Evolutionary conservation across 2,888 invertebrate species (phyloP).

Genomic region (Stenodema calcarata): DNA sequence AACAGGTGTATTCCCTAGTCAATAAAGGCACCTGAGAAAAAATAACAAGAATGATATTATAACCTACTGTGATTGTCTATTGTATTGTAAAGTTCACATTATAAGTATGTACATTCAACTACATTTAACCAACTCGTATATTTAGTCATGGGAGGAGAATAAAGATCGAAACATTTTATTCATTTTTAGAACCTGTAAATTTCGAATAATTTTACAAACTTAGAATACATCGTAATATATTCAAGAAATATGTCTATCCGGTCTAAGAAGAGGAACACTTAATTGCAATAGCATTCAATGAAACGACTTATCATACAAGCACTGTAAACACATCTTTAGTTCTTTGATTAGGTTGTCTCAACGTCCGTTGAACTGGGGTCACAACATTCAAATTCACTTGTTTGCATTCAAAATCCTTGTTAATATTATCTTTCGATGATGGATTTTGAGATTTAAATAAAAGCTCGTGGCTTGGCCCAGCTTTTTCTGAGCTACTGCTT

Average conservation of each 20-base stretch:
- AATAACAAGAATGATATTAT: no score
- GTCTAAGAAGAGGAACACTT: neutral
- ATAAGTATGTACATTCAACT: no score
- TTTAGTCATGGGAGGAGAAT: neutral
- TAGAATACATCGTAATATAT: neutral
- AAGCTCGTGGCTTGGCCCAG: constrained; percentile 67
- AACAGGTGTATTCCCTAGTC: no score
- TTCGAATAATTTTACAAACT: neutral
- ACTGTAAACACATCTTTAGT: constrained; percentile 55
- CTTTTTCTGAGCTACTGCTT: constrained; percentile 61
- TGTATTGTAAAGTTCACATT: neutral
- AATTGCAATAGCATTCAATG: neutral
- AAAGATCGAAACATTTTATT: neutral
- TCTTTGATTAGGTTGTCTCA: constrained; percentile 51
- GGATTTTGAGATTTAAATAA: constrained; percentile 85
- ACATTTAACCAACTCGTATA: neutral
- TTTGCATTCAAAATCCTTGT: constrained; percentile 80
- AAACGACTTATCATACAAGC: constrained; percentile 50
- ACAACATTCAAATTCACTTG: constrained; percentile 67
- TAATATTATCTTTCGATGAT: constrained; percentile 67
- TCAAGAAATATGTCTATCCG: neutral
- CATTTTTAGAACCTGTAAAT: no score
- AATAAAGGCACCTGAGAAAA: no score
- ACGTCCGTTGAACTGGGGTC: constrained; percentile 56
- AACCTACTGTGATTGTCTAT: no score